Percentiles rank a stretch among this genome's conserved stretches.
Conservation (phyloP, 2,797 vertebrate species). For the Hyperoplus immaculatus region DNA sequence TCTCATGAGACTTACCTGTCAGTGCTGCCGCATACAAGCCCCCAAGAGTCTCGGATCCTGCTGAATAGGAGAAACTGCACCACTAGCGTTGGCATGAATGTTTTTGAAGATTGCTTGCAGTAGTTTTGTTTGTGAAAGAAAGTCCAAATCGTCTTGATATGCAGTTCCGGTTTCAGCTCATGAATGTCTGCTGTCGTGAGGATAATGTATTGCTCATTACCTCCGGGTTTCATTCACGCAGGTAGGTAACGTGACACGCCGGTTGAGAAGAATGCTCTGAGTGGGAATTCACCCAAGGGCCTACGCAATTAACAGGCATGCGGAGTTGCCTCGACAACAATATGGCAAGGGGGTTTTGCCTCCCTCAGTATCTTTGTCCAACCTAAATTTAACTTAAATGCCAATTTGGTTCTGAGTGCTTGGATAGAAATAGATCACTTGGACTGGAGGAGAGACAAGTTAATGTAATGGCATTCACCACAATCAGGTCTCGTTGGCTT, state of each 20-base stretch:
- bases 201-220: conserved; percentile 70
- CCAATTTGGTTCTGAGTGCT: conserved; percentile 49
- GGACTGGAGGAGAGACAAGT: conserved; percentile 55
- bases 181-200: conserved; percentile 62
- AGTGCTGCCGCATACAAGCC: conserved; percentile 7
- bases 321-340: conserved; percentile 61
- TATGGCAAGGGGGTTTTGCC: conserved; percentile 32
- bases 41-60: conserved; percentile 8
- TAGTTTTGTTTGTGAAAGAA: conserved; percentile 46
- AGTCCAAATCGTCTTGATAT: conserved; percentile 21
- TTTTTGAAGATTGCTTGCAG: conserved; percentile 40
- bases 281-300: conserved; percentile 61
- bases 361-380: conserved; percentile 35
- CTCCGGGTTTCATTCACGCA: conserved; percentile 64
- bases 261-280: conserved; percentile 58
- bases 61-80: conserved; percentile 38
- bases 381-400: conserved; percentile 70
- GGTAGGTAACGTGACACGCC: conserved; percentile 69
- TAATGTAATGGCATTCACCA: conserved; percentile 72
- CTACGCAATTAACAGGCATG: conserved; percentile 66
- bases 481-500: conserved; percentile 77
- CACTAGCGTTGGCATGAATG: conserved; percentile 15
- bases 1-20: conserved; percentile 60
- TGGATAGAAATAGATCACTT: conserved; percentile 71
- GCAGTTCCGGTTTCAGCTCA: conserved; percentile 40